Evolutionary conservation across 2,797 vertebrate species (phyloP).

Genomic region (Syngnathus rostellatus): DNA sequence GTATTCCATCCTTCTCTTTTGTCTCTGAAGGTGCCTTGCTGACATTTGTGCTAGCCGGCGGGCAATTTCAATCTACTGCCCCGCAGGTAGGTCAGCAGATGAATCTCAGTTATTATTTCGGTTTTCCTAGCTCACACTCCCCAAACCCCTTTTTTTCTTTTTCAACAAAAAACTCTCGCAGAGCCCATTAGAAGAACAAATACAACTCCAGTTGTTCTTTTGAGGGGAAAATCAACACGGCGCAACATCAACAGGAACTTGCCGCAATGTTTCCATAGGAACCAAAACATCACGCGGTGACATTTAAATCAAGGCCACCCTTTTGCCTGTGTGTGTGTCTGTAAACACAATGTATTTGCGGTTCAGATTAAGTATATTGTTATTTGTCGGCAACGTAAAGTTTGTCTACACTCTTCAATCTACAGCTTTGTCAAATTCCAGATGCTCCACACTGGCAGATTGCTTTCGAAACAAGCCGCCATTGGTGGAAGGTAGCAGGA

Average conservation of each 20-base stretch:
- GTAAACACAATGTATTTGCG: conserved; percentile 18
- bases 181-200: conserved; percentile 14
- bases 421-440: conserved; percentile 15
- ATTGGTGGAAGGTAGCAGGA: not conserved
- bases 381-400: conserved; percentile 41
- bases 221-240: conserved; percentile 14
- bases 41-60: conserved; percentile 50
- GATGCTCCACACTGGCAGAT: conserved; percentile 9
- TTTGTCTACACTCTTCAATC: conserved; percentile 46
- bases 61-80: conserved; percentile 32
- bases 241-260: conserved; percentile 21
- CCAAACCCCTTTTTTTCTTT: conserved; percentile 16
- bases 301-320: conserved; percentile 40
- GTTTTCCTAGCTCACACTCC: conserved; percentile 8
- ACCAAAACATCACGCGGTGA: conserved; percentile 25
- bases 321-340: conserved; percentile 9
- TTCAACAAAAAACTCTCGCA: conserved; percentile 11
- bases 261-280: conserved; percentile 30
- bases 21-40: conserved; percentile 37
- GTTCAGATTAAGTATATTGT: conserved; percentile 22
- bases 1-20: conserved; percentile 45
- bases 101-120: conserved; percentile 24
- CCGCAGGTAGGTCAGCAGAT: conserved; percentile 19
- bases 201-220: conserved; percentile 3
- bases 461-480: conserved; percentile 48